Evolutionary conservation across 2,888 invertebrate genomes (phyloP).

Genomic region (Trissonchulus latispiculum): DNA sequence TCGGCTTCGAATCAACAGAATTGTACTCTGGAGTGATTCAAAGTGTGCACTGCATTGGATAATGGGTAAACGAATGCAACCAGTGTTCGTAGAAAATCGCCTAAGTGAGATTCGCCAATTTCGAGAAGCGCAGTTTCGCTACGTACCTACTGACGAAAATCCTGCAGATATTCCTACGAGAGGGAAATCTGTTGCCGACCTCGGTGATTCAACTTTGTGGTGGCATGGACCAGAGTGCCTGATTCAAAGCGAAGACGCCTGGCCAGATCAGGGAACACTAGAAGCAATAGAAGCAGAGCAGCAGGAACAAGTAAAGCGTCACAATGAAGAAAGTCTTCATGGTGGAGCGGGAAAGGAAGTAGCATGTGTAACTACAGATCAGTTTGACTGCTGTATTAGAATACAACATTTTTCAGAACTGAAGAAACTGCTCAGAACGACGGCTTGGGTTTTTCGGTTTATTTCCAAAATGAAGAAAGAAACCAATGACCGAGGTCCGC

Average conservation of each 20-base stretch:
- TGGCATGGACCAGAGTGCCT: conserved; percentile 31
- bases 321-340: too few relatives aligned
- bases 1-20: conserved; percentile 23
- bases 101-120: conserved; percentile 27
- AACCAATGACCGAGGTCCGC: too few relatives aligned
- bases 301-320: too few relatives aligned
- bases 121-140: conserved; percentile 26
- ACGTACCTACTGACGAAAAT: conserved; percentile 29
- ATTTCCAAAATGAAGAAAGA: too few relatives aligned
- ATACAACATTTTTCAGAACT: neutral
- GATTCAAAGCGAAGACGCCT: too few relatives aligned
- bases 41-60: conserved; percentile 30
- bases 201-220: conserved; percentile 25
- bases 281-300: too few relatives aligned
- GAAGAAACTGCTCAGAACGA: neutral
- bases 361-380: too few relatives aligned
- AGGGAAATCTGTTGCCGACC: conserved; percentile 24
- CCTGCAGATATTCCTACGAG: conserved; percentile 31
- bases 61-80: neutral
- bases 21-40: conserved; percentile 28
- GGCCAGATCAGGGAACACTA: too few relatives aligned
- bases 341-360: too few relatives aligned
- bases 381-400: too few relatives aligned
- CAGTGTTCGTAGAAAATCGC: conserved; percentile 29
- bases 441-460: conserved; percentile 5